Percentiles rank a stretch among this genome's conserved stretches.
Evolutionary conservation across 2,797 vertebrate species (phyloP).

Genomic region (Luscinia megarhynchos): DNA sequence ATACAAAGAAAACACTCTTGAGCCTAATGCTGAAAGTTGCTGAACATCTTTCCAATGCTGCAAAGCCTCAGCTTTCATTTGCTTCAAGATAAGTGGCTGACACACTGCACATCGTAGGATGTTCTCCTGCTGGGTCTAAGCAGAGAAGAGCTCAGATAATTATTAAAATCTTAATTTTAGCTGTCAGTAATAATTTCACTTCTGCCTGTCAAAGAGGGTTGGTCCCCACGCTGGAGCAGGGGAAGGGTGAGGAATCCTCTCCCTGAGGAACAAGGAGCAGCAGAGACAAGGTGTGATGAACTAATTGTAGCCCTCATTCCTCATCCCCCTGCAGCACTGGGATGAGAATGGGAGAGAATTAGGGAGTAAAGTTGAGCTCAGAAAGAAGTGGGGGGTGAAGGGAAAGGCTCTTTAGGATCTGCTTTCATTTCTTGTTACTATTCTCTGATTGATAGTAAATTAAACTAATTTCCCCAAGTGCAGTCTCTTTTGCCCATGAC

Average conservation of each 20-base stretch:
- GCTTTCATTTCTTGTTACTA: not conserved
- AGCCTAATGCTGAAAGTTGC: not conserved
- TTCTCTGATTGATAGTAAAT: not conserved
- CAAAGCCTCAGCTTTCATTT: slow-evolving; percentile 31
- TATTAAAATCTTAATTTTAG: slow-evolving; percentile 45
- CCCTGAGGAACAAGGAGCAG: not conserved
- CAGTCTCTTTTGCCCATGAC: not conserved
- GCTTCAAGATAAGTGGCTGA: slow-evolving; percentile 6
- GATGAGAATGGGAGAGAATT: not conserved
- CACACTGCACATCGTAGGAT: not conserved
- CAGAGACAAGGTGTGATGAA: not conserved
- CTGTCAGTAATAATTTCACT: slow-evolving; percentile 45
- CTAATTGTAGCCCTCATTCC: not conserved
- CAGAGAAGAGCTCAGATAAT: slow-evolving; percentile 25
- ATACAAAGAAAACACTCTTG: not conserved
- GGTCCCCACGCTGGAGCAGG: not conserved
- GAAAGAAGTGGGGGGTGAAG: not conserved
- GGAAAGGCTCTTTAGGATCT: not conserved
- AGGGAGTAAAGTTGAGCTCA: not conserved
- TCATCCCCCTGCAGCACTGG: not conserved
- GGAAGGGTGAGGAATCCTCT: not conserved
- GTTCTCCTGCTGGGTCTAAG: slow-evolving; percentile 44
- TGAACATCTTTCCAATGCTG: not conserved
- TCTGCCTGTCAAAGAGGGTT: not conserved
- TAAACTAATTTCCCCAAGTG: not conserved